Evolutionary conservation across 2,113 vertebrate genomes (phyloP).

Genomic region (Coryphaenoides rupestris): DNA sequence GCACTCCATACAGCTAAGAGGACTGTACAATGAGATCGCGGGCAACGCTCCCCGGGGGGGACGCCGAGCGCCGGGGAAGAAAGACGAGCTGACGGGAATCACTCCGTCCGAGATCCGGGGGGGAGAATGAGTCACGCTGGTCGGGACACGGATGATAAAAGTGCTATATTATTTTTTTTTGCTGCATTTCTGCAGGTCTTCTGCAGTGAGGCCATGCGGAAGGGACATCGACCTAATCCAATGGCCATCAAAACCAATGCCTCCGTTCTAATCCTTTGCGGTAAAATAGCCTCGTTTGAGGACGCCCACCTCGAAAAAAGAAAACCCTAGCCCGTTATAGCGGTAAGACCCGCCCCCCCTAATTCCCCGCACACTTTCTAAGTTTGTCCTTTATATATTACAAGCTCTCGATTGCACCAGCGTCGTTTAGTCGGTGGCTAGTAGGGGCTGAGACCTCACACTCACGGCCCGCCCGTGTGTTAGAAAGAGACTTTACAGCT

Average conservation of each 20-base stretch:
- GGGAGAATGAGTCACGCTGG: slow-evolving; percentile 55
- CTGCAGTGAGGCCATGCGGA: slow-evolving; percentile 46
- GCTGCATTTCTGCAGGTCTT: slow-evolving; percentile 44
- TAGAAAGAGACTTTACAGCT: slow-evolving; percentile 54
- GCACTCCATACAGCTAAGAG: slow-evolving; percentile 44
- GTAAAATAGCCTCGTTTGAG: no score
- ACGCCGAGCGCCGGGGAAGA: no score
- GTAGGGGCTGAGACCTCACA: slow-evolving; percentile 32
- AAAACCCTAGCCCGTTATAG: slow-evolving; percentile 36
- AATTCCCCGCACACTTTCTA: slow-evolving; percentile 20
- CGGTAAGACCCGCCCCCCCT: no score
- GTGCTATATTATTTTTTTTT: slow-evolving; percentile 50
- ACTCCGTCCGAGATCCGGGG: slow-evolving; percentile 46
- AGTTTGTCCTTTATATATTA: slow-evolving; percentile 29
- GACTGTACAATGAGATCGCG: slow-evolving; percentile 54
- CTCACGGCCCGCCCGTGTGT: slow-evolving; percentile 50
- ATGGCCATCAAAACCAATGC: slow-evolving; percentile 31
- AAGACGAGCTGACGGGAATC: no score
- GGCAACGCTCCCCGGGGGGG: slow-evolving; percentile 2
- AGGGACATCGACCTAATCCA: slow-evolving; percentile 34
- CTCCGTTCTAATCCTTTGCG: no score
- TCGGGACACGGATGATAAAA: slow-evolving; percentile 51
- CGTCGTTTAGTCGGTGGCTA: slow-evolving; percentile 19
- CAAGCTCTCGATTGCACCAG: slow-evolving; percentile 35
- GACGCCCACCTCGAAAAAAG: slow-evolving; percentile 33